Evolutionary conservation across 2,888 invertebrate genomes (phyloP).

Genomic region (Cheilosia pagana): DNA sequence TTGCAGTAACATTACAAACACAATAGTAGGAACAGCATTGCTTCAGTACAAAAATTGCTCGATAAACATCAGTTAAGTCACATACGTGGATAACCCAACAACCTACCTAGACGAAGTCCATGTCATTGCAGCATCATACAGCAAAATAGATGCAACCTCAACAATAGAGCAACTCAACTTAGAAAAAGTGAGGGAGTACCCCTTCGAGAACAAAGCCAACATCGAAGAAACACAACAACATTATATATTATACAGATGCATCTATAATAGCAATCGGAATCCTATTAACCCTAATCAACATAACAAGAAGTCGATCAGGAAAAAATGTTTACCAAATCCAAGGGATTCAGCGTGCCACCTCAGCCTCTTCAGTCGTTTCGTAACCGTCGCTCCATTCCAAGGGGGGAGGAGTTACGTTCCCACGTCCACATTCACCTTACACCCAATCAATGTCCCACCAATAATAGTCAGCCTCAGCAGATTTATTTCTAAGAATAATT

Average conservation of each 20-base stretch:
- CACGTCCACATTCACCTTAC: not conserved
- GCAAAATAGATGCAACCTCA: conserved; percentile 1
- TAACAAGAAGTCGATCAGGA: not conserved
- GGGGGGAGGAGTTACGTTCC: conserved; percentile 13
- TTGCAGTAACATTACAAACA: conserved; percentile 10
- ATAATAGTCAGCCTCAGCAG: too few species aligned
- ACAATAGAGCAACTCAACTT: conserved; percentile 12
- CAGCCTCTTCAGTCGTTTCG: not conserved
- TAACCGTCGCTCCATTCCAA: conserved; percentile 9
- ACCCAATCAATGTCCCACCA: not conserved
- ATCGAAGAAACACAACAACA: conserved; percentile 6
- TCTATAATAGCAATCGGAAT: conserved; percentile 1
- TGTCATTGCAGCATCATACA: conserved; percentile 14
- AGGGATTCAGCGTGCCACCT: not conserved
- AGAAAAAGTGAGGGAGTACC: conserved; percentile 8
- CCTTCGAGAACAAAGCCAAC: conserved; percentile 11
- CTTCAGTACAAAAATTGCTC: conserved; percentile 9
- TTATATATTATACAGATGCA: conserved; percentile 1
- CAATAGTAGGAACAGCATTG: conserved; percentile 17
- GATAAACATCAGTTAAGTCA: not conserved
- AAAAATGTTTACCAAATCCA: not conserved
- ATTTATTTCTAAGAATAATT: too few species aligned
- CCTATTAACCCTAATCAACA: conserved; percentile 4
- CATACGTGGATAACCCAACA: conserved; percentile 17
- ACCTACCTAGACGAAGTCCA: conserved; percentile 18